Base-by-base conservation (phyloP, 2,797 vertebrate genomes). In the Lophotriccus pileatus region DNA sequence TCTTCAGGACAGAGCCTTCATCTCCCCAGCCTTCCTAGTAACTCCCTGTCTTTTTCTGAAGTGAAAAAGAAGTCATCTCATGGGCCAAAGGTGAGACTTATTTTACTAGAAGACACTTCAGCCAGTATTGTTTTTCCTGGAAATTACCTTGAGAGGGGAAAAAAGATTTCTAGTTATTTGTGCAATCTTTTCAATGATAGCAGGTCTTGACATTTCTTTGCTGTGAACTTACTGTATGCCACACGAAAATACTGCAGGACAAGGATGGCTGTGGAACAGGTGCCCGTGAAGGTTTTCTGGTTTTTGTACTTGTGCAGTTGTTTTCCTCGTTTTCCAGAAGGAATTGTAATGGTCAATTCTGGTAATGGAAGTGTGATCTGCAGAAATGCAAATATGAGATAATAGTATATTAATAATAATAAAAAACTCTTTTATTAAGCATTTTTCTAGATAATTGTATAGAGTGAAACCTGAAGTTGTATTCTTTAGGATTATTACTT, bases 31-130 rank as follows among this genome's bases (percentile, higher is more conserved):
- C 98, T 99, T 83, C 98, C 98, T 81, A 98, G 98, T 98, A 99
- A 97, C 96, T 98, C 98, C 5, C 94, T 99, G 73, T 97, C 98
- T 92, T 98, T 98, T 97, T 97, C 98, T 30, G 98, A 99, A 94
- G 97, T 97, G 84, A 99, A 99, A 97, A 99, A 98, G 97, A 99
- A 99, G 96, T 97, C 97, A 97, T 98, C 98, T 97, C 98, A 98
- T 41, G 98, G 98, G 91, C 97, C 98, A 97, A 99, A 99, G 98
- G 99, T 99, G 95, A 98, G 98, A 96, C 23, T 79, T 80, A 30
- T 0, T 87, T 87, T 79, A 6, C 16, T 44, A 28, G 27, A 82
- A 67, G 5, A 28, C 37, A 68, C 14, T 84, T 93, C 13, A 91
- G 32, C 27, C 20, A 34, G 6, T n/a, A 27, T 8, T 78, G 41